Percentiles rank a stretch among this genome's conserved stretches.
Conservation (phyloP, 2,888 invertebrate species). For the Ischnus inquisitorius region DNA sequence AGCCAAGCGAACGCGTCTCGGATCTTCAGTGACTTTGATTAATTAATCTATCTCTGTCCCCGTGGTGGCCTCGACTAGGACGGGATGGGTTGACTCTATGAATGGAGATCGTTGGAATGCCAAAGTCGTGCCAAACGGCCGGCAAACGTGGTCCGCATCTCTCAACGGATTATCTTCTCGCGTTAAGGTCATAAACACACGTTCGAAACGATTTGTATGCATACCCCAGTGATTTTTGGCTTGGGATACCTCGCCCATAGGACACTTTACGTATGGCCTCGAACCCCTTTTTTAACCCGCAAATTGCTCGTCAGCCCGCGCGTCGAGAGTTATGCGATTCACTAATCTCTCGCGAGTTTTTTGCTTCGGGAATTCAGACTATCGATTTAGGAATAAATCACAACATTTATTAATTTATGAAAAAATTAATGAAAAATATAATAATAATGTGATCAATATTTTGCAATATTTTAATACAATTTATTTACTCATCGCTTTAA, state of each 20-base stretch:
- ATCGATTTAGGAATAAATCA: too few relatives aligned
- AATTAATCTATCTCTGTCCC: conserved; percentile 43
- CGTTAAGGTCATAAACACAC: conserved; percentile 38
- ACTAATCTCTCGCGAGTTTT: too few relatives aligned
- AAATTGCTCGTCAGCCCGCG: neutral
- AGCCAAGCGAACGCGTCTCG: conserved; percentile 30
- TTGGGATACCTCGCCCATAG: too few relatives aligned
- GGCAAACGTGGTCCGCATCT: conserved; percentile 36
- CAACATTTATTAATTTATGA: too few relatives aligned
- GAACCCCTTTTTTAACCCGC: neutral
- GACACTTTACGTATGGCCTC: too few relatives aligned
- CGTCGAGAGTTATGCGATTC: too few relatives aligned
- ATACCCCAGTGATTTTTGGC: neutral
- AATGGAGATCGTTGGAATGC: conserved; percentile 65
- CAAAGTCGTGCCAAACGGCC: conserved; percentile 63
- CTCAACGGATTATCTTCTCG: conserved; percentile 22
- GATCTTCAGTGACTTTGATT: conserved; percentile 55
- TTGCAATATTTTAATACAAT: neutral
- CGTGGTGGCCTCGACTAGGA: conserved; percentile 24
- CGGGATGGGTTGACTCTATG: conserved; percentile 39
- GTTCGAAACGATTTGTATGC: conserved; percentile 7
- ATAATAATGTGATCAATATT: too few relatives aligned
- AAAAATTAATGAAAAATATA: too few relatives aligned
- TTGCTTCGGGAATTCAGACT: too few relatives aligned
- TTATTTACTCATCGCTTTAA: neutral